Base-by-base conservation (phyloP, 2,888 invertebrate species). In the Leucoptera coffeella region DNA sequence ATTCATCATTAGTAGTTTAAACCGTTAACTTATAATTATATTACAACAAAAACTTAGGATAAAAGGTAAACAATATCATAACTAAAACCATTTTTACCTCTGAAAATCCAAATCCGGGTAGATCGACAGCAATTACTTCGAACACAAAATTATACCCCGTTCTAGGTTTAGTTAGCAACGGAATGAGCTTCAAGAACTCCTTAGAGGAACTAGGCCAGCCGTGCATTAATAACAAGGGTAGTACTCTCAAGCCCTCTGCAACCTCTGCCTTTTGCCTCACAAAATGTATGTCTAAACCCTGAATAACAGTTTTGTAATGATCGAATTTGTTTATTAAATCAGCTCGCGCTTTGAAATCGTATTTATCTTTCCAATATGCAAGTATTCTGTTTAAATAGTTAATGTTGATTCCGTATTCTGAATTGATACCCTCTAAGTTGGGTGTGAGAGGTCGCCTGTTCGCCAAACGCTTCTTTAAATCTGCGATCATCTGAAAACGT, bases 191-290 rank as follows among this genome's bases (percentile, higher is more conserved):
- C 39, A 80, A 79, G 44, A 88, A 90, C 50, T 92, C 90, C 27
- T 82, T 78, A 0, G 90, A 73, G 0, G 85, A 85, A 28, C 90
- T 89, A 1, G 91, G 92, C 92, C 92, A 91, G 10, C 91, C 92
- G 40, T 91, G 91, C 23, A 85, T 45, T 35, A 92, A 39, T 2
- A 92, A 50, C 21, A 92, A 38, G 0, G 90, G 88, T 12, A 82
- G 32, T 2, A 61, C 47, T 32, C 50, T 44, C 4, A 46, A 17
- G 5, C 32, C 38, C 25, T 36, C 33, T 5, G 40, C 42, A 1
- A 36, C 47, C 5, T 50, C 36, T 1, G 84, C 82, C 38, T 77
- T 81, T 0, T 72, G 76, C 34, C 79, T 81, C 14, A 89, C 73
- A 43, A 79, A 93, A 48, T 91, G 90, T 31, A 92, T 74, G 33